Percentiles rank a stretch among this genome's conserved stretches.
Conservation (phyloP, 2,797 vertebrate genomes). For the Buphagus erythrorhynchus region DNA sequence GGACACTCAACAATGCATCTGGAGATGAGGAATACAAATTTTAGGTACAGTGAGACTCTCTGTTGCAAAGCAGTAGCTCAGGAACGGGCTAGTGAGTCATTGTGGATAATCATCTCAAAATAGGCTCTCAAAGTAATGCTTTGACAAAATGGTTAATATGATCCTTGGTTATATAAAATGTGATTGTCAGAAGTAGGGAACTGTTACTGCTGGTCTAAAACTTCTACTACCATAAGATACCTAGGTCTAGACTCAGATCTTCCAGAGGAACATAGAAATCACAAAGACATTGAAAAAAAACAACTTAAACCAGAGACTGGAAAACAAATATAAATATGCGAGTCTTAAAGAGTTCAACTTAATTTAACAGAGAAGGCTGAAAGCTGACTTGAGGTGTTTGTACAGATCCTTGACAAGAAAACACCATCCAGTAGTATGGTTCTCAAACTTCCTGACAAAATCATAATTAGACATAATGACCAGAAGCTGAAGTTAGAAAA, state of each 20-base stretch:
- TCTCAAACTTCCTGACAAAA: background rate
- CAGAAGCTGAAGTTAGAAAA: background rate
- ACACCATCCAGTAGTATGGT: background rate
- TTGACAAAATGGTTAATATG: background rate
- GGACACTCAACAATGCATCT: background rate
- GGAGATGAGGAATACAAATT: background rate
- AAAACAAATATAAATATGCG: background rate
- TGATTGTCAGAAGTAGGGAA: background rate
- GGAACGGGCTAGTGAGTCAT: background rate
- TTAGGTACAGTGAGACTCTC: background rate
- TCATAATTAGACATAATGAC: slow-evolving; percentile 1
- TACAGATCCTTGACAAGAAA: background rate
- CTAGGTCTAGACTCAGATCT: background rate
- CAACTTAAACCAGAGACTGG: background rate
- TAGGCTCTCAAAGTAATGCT: background rate
- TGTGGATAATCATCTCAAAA: background rate
- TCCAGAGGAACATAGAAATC: background rate
- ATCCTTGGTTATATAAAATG: background rate
- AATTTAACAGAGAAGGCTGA: background rate
- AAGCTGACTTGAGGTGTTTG: background rate
- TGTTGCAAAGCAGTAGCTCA: background rate
- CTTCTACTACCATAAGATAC: background rate
- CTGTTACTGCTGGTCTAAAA: background rate
- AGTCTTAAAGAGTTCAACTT: background rate
- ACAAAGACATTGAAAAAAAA: background rate